These are phyloP conservation scores for Plodia interpunctella DNA, from an alignment of 1,140 invertebrate species.

Conservation along the genomic window DNA sequence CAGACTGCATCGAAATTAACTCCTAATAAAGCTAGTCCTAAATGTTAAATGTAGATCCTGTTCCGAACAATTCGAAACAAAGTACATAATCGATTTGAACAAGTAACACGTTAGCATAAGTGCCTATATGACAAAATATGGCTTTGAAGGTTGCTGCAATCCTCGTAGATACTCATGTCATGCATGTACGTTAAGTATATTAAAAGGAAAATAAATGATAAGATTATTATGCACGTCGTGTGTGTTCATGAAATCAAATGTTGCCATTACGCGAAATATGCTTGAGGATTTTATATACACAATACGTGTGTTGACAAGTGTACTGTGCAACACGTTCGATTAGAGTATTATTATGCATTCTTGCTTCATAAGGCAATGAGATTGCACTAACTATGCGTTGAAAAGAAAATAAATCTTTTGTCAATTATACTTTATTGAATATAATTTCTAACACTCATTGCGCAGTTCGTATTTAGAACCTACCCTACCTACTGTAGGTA, in stretches of 20 bases:
- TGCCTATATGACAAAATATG: too few species aligned
- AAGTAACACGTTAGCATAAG: too few species aligned
- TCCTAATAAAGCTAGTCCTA: too few species aligned
- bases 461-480: too few species aligned
- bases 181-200: background rate
- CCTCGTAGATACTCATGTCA: background rate
- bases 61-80: background rate
- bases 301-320: background rate
- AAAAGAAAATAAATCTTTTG: slow-evolving; percentile 23
- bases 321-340: background rate
- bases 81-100: too few species aligned
- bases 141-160: background rate
- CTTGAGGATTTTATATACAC: background rate
- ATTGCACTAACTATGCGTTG: slow-evolving; percentile 25
- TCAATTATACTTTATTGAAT: background rate
- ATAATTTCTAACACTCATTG: background rate
- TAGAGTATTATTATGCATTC: background rate
- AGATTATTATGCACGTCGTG: background rate
- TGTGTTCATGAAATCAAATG: slow-evolving; percentile 6
- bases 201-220: background rate
- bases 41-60: background rate
- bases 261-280: background rate
- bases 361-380: background rate
- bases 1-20: too few species aligned
- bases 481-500: too few species aligned